Conservation (phyloP, 2,797 vertebrate species). For the Acipenser oxyrinchus region DNA sequence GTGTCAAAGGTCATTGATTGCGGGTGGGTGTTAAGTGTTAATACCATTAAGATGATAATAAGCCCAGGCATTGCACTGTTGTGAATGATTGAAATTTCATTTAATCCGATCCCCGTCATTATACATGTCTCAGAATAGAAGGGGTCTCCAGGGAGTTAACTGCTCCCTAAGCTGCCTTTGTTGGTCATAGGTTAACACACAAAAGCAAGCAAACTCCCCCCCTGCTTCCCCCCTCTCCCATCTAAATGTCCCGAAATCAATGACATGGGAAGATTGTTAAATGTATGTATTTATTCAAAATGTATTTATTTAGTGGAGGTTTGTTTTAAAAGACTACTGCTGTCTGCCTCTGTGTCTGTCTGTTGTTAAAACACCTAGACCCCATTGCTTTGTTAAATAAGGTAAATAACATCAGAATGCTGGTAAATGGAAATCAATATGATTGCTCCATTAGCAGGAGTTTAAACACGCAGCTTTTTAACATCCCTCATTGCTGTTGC, state of each 20-base stretch:
- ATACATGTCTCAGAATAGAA: too few relatives aligned
- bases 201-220: too few relatives aligned
- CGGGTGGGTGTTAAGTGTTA: conserved; percentile 7
- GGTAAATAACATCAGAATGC: conserved; percentile 69
- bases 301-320: too few relatives aligned
- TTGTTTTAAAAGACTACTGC: too few relatives aligned
- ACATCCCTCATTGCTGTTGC: conserved; percentile 24
- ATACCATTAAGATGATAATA: conserved; percentile 3
- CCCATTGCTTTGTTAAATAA: conserved; percentile 58
- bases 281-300: too few relatives aligned
- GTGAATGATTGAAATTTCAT: neutral
- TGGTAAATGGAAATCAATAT: conserved; percentile 73
- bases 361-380: conserved; percentile 41
- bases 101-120: too few relatives aligned
- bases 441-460: conserved; percentile 65
- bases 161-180: too few relatives aligned
- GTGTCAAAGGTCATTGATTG: neutral
- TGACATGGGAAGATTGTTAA: too few relatives aligned
- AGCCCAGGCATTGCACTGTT: neutral
- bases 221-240: too few relatives aligned
- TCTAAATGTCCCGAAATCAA: too few relatives aligned
- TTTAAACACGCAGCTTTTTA: conserved; percentile 49
- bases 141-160: too few relatives aligned
- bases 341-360: conserved; percentile 37
- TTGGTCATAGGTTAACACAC: too few relatives aligned